These are phyloP conservation scores for Anabacerthia variegaticeps DNA, from an alignment of 2,797 vertebrate genomes.

Conservation along the genomic window DNA sequence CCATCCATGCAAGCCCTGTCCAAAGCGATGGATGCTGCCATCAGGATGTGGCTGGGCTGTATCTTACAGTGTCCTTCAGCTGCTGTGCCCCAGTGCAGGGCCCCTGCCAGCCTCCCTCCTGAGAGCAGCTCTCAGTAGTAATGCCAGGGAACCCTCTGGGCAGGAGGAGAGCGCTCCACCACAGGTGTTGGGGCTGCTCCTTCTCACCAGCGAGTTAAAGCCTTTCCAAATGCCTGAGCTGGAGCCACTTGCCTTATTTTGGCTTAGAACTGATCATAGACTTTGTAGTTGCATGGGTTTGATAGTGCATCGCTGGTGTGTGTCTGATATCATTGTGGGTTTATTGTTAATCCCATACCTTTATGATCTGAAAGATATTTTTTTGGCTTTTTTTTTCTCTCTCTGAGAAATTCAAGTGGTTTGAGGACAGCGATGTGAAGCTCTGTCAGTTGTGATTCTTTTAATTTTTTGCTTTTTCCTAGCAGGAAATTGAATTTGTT, in stretches of 20 bases:
- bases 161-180: fast-evolving
- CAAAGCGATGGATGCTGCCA: fast-evolving
- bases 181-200: neutral
- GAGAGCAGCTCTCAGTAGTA: fast-evolving
- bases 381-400: neutral
- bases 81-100: no score
- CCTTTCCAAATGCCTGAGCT: neutral
- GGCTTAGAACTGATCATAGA: fast-evolving
- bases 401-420: neutral
- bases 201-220: neutral
- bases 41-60: fast-evolving
- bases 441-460: neutral
- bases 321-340: fast-evolving
- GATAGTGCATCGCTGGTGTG: neutral
- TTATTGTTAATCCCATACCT: neutral
- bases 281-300: neutral
- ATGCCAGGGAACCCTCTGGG: neutral
- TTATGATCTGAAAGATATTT: neutral
- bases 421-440: neutral
- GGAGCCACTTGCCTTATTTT: neutral
- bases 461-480: neutral
- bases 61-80: neutral
- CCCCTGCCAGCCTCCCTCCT: neutral
- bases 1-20: fast-evolving
- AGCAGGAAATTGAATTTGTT: neutral